Percentiles rank a stretch among this genome's conserved stretches.
Conservation (phyloP, 2,888 invertebrate genomes). For the Lymantria dispar region DNA sequence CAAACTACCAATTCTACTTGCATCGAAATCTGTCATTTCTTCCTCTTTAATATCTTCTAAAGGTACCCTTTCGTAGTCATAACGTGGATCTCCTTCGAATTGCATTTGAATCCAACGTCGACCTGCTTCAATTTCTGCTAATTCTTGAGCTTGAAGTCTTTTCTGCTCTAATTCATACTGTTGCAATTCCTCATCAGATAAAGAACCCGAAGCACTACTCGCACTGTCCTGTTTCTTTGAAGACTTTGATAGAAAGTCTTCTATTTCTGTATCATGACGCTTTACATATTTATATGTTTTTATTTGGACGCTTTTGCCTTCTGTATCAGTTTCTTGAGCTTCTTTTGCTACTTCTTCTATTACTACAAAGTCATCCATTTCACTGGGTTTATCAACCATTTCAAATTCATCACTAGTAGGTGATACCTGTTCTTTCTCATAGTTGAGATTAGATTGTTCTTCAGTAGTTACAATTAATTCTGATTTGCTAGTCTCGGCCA, state of each 20-base stretch:
- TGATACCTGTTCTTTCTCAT: constrained; percentile 85
- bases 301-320: constrained; percentile 91
- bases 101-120: constrained; percentile 96
- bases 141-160: constrained; percentile 71
- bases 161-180: constrained; percentile 87
- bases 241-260: constrained; percentile 86
- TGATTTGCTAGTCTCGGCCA: constrained; percentile 74
- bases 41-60: constrained; percentile 96
- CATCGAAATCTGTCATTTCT: constrained; percentile 93
- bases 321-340: constrained; percentile 91
- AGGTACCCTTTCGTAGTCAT: constrained; percentile 91
- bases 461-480: constrained; percentile 84
- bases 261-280: constrained; percentile 87
- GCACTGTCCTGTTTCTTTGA: constrained; percentile 85
- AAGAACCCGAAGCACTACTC: constrained; percentile 80
- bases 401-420: constrained; percentile 93
- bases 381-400: constrained; percentile 92
- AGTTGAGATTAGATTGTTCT: constrained; percentile 79
- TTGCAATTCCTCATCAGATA: constrained; percentile 83
- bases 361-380: constrained; percentile 93
- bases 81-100: constrained; percentile 88
- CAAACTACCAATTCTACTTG: constrained; percentile 88
- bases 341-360: constrained; percentile 94
- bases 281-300: constrained; percentile 76
- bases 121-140: constrained; percentile 85